Evolutionary conservation across 2,888 invertebrate genomes (phyloP).

Genomic region (Invenusta paracnida): DNA sequence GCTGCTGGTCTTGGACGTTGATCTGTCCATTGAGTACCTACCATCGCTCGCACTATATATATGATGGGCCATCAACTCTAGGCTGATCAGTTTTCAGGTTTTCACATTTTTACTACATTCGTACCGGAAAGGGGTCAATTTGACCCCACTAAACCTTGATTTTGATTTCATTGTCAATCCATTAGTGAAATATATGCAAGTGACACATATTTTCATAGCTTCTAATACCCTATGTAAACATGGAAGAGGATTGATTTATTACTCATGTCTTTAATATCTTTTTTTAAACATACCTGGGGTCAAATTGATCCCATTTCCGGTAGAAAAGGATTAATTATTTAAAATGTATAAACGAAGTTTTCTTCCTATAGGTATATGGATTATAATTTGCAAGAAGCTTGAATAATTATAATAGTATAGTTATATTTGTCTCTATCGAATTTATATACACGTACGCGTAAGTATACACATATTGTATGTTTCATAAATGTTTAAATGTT

Average conservation of each 20-base stretch:
- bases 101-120: slow-evolving; percentile 20
- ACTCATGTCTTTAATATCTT: neutral
- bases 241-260: neutral
- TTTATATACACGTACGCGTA: too few species aligned
- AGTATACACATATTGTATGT: too few species aligned
- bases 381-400: too few species aligned
- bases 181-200: neutral
- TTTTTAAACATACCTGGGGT: neutral
- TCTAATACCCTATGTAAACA: neutral
- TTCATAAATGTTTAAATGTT: too few species aligned
- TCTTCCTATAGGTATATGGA: too few species aligned
- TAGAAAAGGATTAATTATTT: neutral
- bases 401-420: too few species aligned
- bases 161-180: neutral
- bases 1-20: slow-evolving; percentile 24
- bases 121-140: slow-evolving; percentile 15
- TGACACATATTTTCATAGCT: slow-evolving; percentile 23
- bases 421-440: too few species aligned
- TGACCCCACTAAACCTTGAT: slow-evolving; percentile 2
- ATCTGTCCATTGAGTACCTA: slow-evolving; percentile 17
- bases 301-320: neutral
- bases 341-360: too few species aligned
- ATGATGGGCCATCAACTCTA: slow-evolving; percentile 18
- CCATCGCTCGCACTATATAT: neutral
- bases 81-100: slow-evolving; percentile 21